Conservation (phyloP, 2,797 vertebrate genomes). For the Sebastes steindachneri region DNA sequence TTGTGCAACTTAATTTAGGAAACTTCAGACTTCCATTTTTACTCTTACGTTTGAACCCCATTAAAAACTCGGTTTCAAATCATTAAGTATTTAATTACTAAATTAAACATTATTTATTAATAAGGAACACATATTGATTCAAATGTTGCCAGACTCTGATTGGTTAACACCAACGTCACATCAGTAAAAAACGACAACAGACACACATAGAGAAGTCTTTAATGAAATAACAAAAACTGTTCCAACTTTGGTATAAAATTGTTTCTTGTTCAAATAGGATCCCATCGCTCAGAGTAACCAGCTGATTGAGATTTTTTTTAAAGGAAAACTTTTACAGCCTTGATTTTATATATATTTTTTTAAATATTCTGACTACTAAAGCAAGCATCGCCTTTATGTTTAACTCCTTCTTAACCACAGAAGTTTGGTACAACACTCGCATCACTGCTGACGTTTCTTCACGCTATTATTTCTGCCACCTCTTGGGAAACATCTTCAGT, state of each 20-base stretch:
- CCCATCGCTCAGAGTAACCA: neutral
- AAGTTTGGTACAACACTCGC: neutral
- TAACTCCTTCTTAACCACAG: neutral
- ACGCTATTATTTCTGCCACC: neutral
- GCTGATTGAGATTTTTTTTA: neutral
- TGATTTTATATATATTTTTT: neutral
- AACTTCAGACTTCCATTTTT: neutral
- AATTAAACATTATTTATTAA: neutral
- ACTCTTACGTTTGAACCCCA: neutral
- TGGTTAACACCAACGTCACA: neutral
- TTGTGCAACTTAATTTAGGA: neutral
- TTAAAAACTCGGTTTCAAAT: neutral
- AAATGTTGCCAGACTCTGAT: neutral
- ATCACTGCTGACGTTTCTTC: neutral
- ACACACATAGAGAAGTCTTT: neutral
- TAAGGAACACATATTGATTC: no score
- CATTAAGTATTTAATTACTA: accelerated
- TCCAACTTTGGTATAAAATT: neutral
- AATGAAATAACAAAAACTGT: neutral
- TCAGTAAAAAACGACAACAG: neutral
- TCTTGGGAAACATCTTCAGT: neutral
- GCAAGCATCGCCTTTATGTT: accelerated
- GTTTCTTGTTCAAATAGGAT: neutral
- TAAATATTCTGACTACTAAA: neutral
- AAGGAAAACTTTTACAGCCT: neutral